Evolutionary conservation across 2,113 vertebrate species (phyloP).

Genomic region (Calidris pygmaea): DNA sequence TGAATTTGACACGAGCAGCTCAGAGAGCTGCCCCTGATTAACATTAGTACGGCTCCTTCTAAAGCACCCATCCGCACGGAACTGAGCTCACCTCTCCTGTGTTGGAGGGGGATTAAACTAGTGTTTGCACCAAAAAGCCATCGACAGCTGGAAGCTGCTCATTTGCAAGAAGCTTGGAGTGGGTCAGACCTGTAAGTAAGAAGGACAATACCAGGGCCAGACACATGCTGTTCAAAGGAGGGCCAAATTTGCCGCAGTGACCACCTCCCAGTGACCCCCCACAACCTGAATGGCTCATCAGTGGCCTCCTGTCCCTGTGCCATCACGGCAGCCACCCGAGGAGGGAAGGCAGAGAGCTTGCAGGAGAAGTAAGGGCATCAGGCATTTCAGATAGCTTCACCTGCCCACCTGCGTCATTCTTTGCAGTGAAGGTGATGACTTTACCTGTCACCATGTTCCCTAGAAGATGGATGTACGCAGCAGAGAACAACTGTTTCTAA

Average conservation of each 20-base stretch:
- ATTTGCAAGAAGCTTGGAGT: not conserved
- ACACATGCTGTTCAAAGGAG: not conserved
- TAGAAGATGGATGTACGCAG: not conserved
- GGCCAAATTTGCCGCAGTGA: too few relatives aligned
- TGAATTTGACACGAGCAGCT: slow-evolving; percentile 5
- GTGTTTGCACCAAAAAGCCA: not conserved
- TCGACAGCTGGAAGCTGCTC: not conserved
- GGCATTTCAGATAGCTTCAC: not conserved
- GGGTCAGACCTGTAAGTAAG: not conserved
- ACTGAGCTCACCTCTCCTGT: not conserved
- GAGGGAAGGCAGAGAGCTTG: not conserved
- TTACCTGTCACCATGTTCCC: not conserved
- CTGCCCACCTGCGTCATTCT: not conserved
- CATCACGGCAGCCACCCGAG: not conserved
- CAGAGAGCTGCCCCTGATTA: not conserved
- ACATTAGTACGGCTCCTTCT: not conserved
- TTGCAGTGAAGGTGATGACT: not conserved
- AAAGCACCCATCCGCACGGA: not conserved
- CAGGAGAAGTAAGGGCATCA: not conserved
- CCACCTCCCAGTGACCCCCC: not conserved
- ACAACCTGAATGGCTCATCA: not conserved
- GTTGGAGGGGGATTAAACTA: not conserved
- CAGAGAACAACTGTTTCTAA: not conserved
- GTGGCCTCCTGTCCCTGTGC: not conserved
- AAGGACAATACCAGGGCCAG: not conserved